phyloP scores from a whole-genome alignment of 2,888 invertebrate species.

The Mycalesis mineus region DNA sequence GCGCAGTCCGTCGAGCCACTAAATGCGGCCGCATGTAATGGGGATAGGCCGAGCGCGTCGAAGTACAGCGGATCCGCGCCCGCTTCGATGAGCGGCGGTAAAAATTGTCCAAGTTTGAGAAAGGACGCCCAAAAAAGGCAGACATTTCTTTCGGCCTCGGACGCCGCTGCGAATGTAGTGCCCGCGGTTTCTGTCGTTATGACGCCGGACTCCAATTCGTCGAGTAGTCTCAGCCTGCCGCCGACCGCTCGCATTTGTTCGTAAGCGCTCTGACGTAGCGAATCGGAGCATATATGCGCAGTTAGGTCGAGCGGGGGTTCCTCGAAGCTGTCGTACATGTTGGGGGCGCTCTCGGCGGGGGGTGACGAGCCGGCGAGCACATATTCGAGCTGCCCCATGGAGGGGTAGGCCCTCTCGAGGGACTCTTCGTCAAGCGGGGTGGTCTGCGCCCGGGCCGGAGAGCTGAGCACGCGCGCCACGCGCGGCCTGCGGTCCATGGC shows the following conservation, averaged over 20 bases:
- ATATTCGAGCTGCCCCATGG: conserved; percentile 83
- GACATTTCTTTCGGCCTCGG: conserved; percentile 83
- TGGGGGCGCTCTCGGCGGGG: conserved; percentile 88
- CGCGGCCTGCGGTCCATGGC: conserved; percentile 55
- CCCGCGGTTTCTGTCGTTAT: conserved; percentile 77
- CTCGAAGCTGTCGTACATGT: conserved; percentile 89
- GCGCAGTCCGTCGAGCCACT: conserved; percentile 86
- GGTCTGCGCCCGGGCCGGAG: conserved; percentile 41
- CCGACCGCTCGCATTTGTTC: conserved; percentile 85
- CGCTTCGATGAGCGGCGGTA: conserved; percentile 80
- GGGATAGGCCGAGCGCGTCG: conserved; percentile 85
- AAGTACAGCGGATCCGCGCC: conserved; percentile 85
- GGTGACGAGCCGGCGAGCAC: conserved; percentile 89
- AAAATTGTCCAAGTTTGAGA: conserved; percentile 81
- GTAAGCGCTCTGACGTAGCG: conserved; percentile 83
- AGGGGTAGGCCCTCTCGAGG: conserved; percentile 83
- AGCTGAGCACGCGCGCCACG: conserved; percentile 48
- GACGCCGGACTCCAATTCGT: conserved; percentile 85
- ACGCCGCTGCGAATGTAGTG: conserved; percentile 74
- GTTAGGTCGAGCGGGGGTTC: conserved; percentile 83
- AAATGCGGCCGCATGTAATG: conserved; percentile 87
- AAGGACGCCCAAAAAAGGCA: conserved; percentile 87
- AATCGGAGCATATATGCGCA: conserved; percentile 85
- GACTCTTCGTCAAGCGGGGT: conserved; percentile 61
- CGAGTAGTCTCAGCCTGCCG: conserved; percentile 82